Percentiles rank a stretch among this genome's conserved stretches.
Conservation (phyloP, 35 echinoderm and acorn worm species). For the Eucidaris tribuloides region DNA sequence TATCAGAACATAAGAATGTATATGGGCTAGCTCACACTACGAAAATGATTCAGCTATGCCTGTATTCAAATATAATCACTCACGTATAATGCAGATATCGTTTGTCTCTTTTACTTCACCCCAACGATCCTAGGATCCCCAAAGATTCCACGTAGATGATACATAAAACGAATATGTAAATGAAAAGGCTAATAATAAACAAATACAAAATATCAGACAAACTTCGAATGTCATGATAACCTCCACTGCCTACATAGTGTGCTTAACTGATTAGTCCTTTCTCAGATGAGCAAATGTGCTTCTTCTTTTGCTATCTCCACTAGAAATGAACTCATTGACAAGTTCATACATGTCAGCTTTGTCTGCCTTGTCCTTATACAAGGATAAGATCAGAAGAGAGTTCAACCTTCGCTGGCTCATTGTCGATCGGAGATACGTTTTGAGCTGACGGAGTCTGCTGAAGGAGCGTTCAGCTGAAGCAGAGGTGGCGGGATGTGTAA, state of each 20-base stretch:
- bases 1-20: too few relatives aligned
- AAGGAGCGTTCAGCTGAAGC: constrained; percentile 33
- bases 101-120: too few relatives aligned
- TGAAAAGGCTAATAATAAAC: background rate
- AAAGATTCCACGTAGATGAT: background rate
- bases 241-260: background rate
- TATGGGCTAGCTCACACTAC: too few relatives aligned
- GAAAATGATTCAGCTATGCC: too few relatives aligned
- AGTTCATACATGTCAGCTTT: background rate
- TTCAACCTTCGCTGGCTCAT: constrained; percentile 7
- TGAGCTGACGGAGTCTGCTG: constrained; percentile 18
- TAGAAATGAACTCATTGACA: background rate
- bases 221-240: background rate
- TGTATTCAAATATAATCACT: too few relatives aligned
- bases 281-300: background rate
- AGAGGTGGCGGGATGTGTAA: constrained; percentile 24
- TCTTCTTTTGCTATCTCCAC: background rate
- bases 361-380: background rate
- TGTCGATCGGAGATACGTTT: constrained; percentile 34
- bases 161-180: background rate
- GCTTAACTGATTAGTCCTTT: background rate
- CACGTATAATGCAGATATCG: too few relatives aligned
- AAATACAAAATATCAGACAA: background rate
- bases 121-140: background rate
- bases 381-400: background rate